Evolutionary conservation across 2,797 vertebrate genomes (phyloP).

Genomic region (Menidia menidia): DNA sequence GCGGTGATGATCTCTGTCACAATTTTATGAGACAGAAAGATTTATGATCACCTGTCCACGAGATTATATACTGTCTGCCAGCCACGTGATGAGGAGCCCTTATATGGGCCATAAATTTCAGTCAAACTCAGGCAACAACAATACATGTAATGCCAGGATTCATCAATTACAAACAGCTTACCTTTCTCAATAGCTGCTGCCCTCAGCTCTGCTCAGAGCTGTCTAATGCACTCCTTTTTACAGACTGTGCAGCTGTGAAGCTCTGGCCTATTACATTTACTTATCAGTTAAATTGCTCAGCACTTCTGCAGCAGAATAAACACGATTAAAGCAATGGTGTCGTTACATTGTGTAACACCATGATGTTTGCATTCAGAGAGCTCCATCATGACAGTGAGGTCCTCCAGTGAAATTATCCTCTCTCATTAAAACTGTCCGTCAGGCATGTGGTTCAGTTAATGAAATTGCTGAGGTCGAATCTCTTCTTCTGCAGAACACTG

Average conservation of each 20-base stretch:
- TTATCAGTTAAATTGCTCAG: conserved; percentile 38
- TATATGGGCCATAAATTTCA: conserved; percentile 74
- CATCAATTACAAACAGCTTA: conserved; percentile 69
- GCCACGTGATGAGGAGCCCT: conserved; percentile 68
- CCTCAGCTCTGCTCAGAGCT: conserved; percentile 44
- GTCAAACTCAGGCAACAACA: conserved; percentile 67
- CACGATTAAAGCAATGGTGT: conserved; percentile 18
- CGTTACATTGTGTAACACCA: conserved; percentile 37
- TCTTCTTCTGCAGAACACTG: conserved; percentile 41
- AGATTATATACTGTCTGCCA: conserved; percentile 75
- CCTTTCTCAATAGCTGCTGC: conserved; percentile 43
- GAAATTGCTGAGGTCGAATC: conserved; percentile 63
- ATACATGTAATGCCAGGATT: conserved; percentile 63
- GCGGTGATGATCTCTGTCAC: conserved; percentile 49
- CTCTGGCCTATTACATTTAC: conserved; percentile 23
- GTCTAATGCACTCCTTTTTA: conserved; percentile 41
- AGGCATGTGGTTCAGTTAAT: conserved; percentile 54
- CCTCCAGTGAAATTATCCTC: conserved; percentile 60
- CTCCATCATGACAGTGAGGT: conserved; percentile 57
- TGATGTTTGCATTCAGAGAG: conserved; percentile 45
- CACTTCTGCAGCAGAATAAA: conserved; percentile 27
- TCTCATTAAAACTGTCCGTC: conserved; percentile 72
- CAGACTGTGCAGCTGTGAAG: conserved; percentile 34
- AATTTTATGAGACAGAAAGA: conserved; percentile 64
- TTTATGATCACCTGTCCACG: conserved; percentile 71